A percentile compares a stretch with the other conserved stretches of the same genome.
These are phyloP conservation scores for Paradoxurus hermaphroditus DNA, from an alignment of 2,113 vertebrate genomes.

Conservation along the genomic window DNA sequence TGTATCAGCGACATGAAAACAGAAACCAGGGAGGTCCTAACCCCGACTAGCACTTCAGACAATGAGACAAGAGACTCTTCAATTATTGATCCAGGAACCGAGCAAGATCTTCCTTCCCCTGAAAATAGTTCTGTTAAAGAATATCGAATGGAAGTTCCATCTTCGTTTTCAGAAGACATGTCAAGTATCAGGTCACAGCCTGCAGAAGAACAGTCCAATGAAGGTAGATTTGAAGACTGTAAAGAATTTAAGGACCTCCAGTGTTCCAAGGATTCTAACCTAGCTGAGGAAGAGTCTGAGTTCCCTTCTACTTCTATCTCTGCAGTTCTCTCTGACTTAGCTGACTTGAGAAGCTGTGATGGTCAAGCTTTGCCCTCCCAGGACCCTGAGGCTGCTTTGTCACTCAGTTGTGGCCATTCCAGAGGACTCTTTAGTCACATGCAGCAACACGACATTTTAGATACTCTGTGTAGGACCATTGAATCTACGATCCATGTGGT, in stretches of 20 bases:
- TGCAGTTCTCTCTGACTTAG: constrained; percentile 87
- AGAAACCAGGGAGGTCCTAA: constrained; percentile 91
- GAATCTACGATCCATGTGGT: constrained; percentile 96
- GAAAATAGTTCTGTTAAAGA: constrained; percentile 89
- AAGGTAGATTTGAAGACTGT: constrained; percentile 84
- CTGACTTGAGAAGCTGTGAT: constrained; percentile 86
- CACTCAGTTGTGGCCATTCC: constrained; percentile 88
- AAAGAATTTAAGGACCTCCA: constrained; percentile 85
- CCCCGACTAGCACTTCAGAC: constrained; percentile 96
- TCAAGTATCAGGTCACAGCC: constrained; percentile 83
- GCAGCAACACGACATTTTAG: constrained; percentile 94
- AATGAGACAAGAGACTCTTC: constrained; percentile 98
- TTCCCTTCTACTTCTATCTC: constrained; percentile 88
- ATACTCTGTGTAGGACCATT: constrained; percentile 97
- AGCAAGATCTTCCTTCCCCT: constrained; percentile 96
- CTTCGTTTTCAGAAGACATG: constrained; percentile 89
- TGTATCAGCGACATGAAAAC: constrained; percentile 86
- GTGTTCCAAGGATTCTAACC: constrained; percentile 82
- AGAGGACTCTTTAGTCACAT: constrained; percentile 87
- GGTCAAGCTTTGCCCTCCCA: constrained; percentile 87
- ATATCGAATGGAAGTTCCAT: constrained; percentile 91
- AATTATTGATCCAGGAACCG: constrained; percentile 97
- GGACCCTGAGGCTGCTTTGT: constrained; percentile 86
- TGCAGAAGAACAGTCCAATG: constrained; percentile 76
- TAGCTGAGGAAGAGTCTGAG: constrained; percentile 86